Base-by-base conservation (phyloP, 2,888 invertebrate species). In the Deilephila elpenor region DNA sequence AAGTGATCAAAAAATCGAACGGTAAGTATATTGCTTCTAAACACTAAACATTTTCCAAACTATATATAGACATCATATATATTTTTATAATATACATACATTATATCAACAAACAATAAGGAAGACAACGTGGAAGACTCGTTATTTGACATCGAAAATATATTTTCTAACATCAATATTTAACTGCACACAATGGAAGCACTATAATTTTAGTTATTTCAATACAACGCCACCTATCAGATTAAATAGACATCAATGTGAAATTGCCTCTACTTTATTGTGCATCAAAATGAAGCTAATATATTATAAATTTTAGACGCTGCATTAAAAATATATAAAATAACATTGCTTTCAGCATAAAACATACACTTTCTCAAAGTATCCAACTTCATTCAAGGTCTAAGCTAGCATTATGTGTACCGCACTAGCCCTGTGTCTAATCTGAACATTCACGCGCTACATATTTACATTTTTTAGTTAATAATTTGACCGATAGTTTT, bases 81-180 rank as follows among this genome's bases (percentile, higher is more conserved):
- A 74, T 76, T 74, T 71, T 75, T 73, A 74, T 70, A 61, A 32
- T 76, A 80, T 78, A 79, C 73, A 80, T 78, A 73, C 76, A 75
- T 76, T 20, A 74, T 77, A 75, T 70, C 70, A 72, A 60, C 37
- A 44, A 59, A 59, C 17, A 70, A 75, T 78, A 71, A 72, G 87
- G 85, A 89, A 89, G 85, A 88, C 86, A 75, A 78, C 76, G 78
- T 86, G 86, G 89, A 91, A 91, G 89, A 91, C 88, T 76, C 74
- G 76, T 75, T 72, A 73, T 81, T 88, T 92, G 93, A 93, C 93
- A 92, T 84, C 92, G 93, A 91, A 91, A 93, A 91, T 93, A 91
- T 86, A 89, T 88, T 88, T 86, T 78, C 83, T 72, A 67, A 64
- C 61, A 75, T 73, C 67, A 78, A 14, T 44, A 44, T 1, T 11